Conservation (phyloP, 2,113 vertebrate genomes). For the Ptilorrhoa leucosticta region DNA sequence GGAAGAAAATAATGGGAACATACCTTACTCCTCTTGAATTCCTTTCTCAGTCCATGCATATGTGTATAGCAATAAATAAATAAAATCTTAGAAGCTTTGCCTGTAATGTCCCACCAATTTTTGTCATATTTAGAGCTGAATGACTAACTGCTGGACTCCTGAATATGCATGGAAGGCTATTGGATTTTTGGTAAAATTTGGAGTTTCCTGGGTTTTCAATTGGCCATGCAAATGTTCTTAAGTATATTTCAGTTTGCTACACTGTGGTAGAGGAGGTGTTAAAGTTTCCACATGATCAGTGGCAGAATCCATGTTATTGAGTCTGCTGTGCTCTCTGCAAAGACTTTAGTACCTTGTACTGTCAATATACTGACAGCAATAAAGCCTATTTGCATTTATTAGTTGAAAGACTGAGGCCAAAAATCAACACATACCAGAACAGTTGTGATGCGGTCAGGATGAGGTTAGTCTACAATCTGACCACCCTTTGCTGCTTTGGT, state of each 20-base stretch:
- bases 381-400: not conserved
- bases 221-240: not conserved
- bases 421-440: not conserved
- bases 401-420: not conserved
- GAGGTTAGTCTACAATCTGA: not conserved
- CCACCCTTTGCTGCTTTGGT: not conserved
- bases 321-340: not conserved
- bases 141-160: not conserved
- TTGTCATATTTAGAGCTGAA: not conserved
- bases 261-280: not conserved
- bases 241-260: not conserved
- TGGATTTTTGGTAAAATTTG: not conserved
- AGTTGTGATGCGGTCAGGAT: not conserved
- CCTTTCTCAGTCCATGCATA: not conserved
- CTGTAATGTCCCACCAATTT: not conserved
- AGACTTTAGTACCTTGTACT: not conserved
- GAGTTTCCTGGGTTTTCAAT: not conserved
- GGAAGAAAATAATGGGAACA: not conserved
- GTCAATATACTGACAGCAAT: not conserved
- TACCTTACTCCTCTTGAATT: not conserved
- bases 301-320: not conserved
- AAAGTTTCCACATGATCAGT: not conserved
- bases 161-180: not conserved
- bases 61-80: not conserved
- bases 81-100: not conserved